A percentile compares a stretch with the other conserved stretches of the same genome.
These are phyloP conservation scores for Halcyon smyrnensis DNA, from an alignment of 2,797 vertebrate genomes.

Conservation along the genomic window DNA sequence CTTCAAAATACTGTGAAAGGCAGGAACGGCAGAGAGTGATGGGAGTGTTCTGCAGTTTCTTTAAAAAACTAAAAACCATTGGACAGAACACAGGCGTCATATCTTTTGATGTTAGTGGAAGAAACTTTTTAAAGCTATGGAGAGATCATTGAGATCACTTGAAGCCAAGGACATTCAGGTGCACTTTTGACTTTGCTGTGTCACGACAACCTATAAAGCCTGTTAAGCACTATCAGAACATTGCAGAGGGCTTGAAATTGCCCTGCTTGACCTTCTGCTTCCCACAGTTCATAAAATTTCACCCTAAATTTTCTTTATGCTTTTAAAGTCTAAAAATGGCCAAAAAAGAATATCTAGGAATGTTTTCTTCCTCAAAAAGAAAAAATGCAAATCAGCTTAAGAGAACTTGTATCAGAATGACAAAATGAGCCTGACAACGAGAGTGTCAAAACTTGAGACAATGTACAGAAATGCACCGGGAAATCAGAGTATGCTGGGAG, in stretches of 20 bases:
- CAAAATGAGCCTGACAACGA: background rate
- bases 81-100: background rate
- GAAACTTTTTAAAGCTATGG: background rate
- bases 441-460: fast-evolving
- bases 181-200: background rate
- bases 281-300: background rate
- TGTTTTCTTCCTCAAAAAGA: background rate
- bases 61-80: background rate
- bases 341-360: background rate
- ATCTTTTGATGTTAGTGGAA: background rate
- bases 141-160: background rate
- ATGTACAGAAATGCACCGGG: background rate
- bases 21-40: background rate
- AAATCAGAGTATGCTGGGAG: background rate
- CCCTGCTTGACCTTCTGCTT: background rate
- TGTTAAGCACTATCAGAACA: background rate
- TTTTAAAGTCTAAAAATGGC: background rate
- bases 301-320: background rate
- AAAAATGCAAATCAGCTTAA: background rate
- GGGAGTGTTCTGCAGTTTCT: background rate
- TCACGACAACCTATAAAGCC: background rate
- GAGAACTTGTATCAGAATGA: background rate
- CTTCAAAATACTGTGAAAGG: background rate
- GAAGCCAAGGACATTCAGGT: background rate
- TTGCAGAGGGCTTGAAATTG: background rate